Evolutionary conservation across 2,888 invertebrate species (phyloP), one percentile per base, ranked within the genome.

Genomic region (Campoplex capitator): DNA sequence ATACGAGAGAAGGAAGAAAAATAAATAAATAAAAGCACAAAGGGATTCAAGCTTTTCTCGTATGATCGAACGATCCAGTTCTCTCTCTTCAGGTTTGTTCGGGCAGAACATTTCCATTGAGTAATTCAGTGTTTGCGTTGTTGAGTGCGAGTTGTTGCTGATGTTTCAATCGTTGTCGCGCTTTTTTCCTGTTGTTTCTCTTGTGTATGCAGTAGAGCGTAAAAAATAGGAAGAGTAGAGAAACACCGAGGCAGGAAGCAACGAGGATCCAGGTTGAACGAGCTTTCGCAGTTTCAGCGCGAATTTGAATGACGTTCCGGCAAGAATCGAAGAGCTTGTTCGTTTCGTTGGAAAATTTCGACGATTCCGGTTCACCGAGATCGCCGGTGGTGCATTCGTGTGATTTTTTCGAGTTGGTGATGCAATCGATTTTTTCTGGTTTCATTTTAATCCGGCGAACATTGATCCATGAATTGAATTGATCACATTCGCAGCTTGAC

Each of bases 91-190:
- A 90, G 88, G 89, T 88, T 38, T 84, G 86, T 74, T 88, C 89
- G 38, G 89, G 85, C 70, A 77, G 75, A 23, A 87, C 54, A 68
- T 93, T 93, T 79, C 91, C 90, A 79, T 92, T 92, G 11, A 94
- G 88, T 74, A 93, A 84, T 82, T 94, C 93, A 32, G 93, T 92
- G 77, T 93, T 94, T 42, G 93, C 92, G 56, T 92, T 93, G 87
- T 91, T 92, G 3, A 89, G 88, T 13, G 91, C 87, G 8, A 92
- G 81, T 75, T 92, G 91, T 77, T 93, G 92, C 71, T 93, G 89
- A 81, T 92, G 90, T 84, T 92, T 92, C 45, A 93, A 88, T 68
- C 90, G 90, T 48, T 90, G 90, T 48, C 90, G 86, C 16, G 88
- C 86, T 83, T 91, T 92, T 42, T 92, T 91, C 28, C 91, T 91